Conservation (phyloP, 2,113 vertebrate genomes). For the Miniopterus natalensis region DNA sequence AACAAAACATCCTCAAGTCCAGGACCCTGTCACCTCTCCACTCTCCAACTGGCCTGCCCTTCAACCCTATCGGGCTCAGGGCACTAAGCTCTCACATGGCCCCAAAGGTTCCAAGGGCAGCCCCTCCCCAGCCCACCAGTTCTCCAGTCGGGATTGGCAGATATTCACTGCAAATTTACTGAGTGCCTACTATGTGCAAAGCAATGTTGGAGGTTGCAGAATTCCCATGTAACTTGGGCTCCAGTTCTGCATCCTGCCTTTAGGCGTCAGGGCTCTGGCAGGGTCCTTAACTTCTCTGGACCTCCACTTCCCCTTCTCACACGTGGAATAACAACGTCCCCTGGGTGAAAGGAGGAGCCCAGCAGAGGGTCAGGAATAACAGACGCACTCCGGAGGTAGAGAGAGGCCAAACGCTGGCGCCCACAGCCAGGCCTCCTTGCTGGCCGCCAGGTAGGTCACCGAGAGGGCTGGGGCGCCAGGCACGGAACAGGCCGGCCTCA, state of each 20-base stretch:
- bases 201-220: not conserved
- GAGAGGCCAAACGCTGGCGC: not conserved
- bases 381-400: not conserved
- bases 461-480: not conserved
- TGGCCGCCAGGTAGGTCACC: constrained; percentile 66
- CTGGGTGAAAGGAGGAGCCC: not conserved
- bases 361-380: not conserved
- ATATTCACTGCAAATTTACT: not conserved
- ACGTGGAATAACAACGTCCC: not conserved
- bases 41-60: not conserved
- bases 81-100: not conserved
- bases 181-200: not conserved
- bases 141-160: not conserved
- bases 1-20: not conserved
- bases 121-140: not conserved
- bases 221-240: not conserved
- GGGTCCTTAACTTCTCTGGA: not conserved
- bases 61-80: not conserved
- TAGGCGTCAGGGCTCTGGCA: not conserved
- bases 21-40: not conserved
- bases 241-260: not conserved
- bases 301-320: not conserved
- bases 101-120: not conserved
- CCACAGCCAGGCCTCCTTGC: constrained; percentile 22
- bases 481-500: not conserved